Conservation (phyloP, 2,113 vertebrate genomes). For the Colinus virginianus region DNA sequence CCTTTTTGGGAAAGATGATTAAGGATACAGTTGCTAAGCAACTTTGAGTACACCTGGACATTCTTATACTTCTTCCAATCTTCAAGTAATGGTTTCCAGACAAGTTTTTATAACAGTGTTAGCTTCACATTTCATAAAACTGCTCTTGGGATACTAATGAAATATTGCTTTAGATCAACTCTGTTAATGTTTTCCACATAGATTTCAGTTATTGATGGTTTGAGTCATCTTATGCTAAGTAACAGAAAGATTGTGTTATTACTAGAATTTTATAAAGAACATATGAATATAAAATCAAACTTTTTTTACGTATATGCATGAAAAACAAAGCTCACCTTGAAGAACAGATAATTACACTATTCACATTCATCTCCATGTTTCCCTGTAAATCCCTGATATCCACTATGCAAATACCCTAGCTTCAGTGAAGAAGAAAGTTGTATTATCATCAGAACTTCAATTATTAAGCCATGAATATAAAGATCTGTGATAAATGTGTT, state of each 20-base stretch:
- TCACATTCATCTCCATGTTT: slow-evolving; percentile 58
- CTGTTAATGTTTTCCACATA: slow-evolving; percentile 41
- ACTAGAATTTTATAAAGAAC: slow-evolving; percentile 26
- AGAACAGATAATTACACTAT: slow-evolving; percentile 52
- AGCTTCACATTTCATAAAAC: slow-evolving; percentile 58
- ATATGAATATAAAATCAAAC: slow-evolving; percentile 17
- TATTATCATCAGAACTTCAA: slow-evolving; percentile 40
- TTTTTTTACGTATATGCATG: slow-evolving; percentile 22
- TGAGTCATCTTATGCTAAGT: slow-evolving; percentile 3
- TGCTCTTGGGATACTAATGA: slow-evolving; percentile 46
- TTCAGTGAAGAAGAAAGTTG: slow-evolving; percentile 48
- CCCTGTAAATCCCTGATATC: slow-evolving; percentile 44
- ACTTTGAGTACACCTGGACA: slow-evolving; percentile 57
- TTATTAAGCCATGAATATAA: slow-evolving; percentile 58
- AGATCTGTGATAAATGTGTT: slow-evolving; percentile 55
- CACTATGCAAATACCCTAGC: slow-evolving; percentile 53
- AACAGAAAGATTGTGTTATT: slow-evolving; percentile 41
- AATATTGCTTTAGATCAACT: slow-evolving; percentile 43
- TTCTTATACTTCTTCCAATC: slow-evolving; percentile 46
- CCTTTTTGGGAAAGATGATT: slow-evolving; percentile 60
- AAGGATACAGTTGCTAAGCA: slow-evolving; percentile 66
- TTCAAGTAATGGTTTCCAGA: slow-evolving; percentile 59
- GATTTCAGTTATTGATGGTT: slow-evolving; percentile 45
- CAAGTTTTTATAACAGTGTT: slow-evolving; percentile 29
- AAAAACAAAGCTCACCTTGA: slow-evolving; percentile 58